A percentile compares a stretch with the other conserved stretches of the same genome.
These are phyloP conservation scores for Rhinoraja longicauda DNA, from an alignment of 2,797 vertebrate genomes.

Conservation along the genomic window DNA sequence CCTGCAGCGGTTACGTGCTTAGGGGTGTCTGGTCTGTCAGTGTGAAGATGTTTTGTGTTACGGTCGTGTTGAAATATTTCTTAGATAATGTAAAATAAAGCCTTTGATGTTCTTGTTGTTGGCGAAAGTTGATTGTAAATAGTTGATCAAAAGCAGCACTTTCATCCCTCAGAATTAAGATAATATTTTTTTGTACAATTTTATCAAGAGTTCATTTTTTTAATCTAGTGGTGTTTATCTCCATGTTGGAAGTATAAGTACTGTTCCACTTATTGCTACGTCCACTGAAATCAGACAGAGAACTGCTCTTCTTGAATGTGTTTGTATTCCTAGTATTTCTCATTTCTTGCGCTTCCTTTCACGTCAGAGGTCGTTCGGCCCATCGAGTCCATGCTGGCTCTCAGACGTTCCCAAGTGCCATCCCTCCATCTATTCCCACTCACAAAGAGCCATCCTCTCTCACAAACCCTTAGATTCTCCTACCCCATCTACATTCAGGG, in stretches of 20 bases:
- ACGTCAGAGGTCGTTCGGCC: no score
- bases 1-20: background rate
- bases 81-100: background rate
- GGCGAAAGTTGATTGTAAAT: background rate
- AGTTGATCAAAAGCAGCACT: background rate
- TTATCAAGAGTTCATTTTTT: background rate
- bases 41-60: background rate
- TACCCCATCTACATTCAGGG: no score
- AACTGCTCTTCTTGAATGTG: background rate
- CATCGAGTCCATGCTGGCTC: no score
- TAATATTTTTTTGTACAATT: background rate
- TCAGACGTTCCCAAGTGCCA: no score
- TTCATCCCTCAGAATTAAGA: conserved; percentile 13
- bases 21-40: background rate
- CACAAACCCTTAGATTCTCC: no score
- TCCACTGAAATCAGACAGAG: background rate
- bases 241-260: background rate
- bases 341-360: no score
- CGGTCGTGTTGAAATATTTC: background rate
- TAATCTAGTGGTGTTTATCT: background rate
- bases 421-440: no score
- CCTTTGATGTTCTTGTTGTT: background rate
- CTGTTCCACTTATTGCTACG: background rate
- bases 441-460: no score
- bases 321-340: background rate